Percentiles rank a stretch among this genome's conserved stretches.
Conservation (phyloP, 2,888 invertebrate species). For the Drosophila vallismaia region DNA sequence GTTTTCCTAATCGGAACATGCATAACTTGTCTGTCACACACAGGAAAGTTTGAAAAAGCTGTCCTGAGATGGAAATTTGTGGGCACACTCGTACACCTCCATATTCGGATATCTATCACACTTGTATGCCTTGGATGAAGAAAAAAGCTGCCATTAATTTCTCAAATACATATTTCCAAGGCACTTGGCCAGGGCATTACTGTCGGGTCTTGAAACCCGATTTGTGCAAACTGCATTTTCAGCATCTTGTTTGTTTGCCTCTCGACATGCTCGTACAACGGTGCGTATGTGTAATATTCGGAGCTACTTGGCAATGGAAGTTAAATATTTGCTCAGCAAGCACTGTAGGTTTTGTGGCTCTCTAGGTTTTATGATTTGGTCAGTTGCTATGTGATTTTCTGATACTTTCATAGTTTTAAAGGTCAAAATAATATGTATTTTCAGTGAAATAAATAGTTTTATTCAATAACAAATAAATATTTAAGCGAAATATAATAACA, state of each 20-base stretch:
- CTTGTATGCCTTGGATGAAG: background rate
- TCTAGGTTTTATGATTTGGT: background rate
- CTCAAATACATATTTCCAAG: constrained; percentile 9
- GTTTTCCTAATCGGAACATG: constrained; percentile 25
- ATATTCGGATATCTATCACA: constrained; percentile 11
- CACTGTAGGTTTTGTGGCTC: background rate
- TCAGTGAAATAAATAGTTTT: constrained; percentile 29
- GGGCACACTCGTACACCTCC: background rate
- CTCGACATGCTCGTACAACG: constrained; percentile 14
- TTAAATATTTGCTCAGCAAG: constrained; percentile 48
- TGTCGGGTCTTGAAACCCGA: constrained; percentile 12
- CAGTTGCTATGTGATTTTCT: too few relatives aligned
- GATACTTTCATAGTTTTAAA: background rate
- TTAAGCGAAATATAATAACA: constrained; percentile 26
- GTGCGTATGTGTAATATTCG: constrained; percentile 50
- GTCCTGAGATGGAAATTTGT: background rate
- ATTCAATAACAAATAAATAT: constrained; percentile 40
- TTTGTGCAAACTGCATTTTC: constrained; percentile 17
- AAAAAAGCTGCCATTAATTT: constrained; percentile 18
- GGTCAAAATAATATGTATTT: background rate
- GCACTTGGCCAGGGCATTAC: constrained; percentile 13
- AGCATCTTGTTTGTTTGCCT: constrained; percentile 9
- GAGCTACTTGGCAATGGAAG: constrained; percentile 45
- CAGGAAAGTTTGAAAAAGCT: background rate
- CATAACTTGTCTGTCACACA: constrained; percentile 32